A percentile compares a stretch with the other conserved stretches of the same genome.
Evolutionary conservation across 2,888 invertebrate species (phyloP).

Genomic region (Agonopterix alstromeriana): DNA sequence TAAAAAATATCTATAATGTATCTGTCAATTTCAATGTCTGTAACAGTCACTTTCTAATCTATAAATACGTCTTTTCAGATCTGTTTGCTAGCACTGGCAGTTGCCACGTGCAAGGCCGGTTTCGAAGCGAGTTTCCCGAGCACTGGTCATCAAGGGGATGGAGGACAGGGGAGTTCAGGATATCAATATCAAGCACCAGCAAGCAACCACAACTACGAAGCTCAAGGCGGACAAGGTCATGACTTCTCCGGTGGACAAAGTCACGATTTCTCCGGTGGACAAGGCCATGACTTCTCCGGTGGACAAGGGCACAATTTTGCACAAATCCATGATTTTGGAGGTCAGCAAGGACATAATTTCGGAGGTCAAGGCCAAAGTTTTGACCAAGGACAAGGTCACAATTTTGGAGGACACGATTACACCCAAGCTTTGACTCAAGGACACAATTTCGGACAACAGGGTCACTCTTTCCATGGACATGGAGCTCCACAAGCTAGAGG

Average conservation of each 20-base stretch:
- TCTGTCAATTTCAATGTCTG: too few relatives aligned
- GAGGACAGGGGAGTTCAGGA: conserved; percentile 14
- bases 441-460: conserved; percentile 20
- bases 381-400: conserved; percentile 18
- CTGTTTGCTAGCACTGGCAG: conserved; percentile 58
- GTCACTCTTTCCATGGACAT: conserved; percentile 15
- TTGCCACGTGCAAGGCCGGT: conserved; percentile 62
- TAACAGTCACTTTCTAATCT: too few relatives aligned
- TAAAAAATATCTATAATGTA: too few relatives aligned
- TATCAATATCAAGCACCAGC: conserved; percentile 17
- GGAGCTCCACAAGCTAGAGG: conserved; percentile 14
- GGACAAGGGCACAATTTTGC: conserved; percentile 14
- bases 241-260: conserved; percentile 13
- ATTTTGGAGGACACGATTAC: conserved; percentile 20
- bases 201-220: conserved; percentile 8
- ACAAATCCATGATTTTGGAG: conserved; percentile 17
- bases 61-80: conserved; percentile 39
- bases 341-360: conserved; percentile 18
- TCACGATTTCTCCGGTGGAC: conserved; percentile 16
- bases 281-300: conserved; percentile 23
- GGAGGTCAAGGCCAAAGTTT: conserved; percentile 15
- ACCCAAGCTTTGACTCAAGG: conserved; percentile 20
- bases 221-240: conserved; percentile 15
- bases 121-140: conserved; percentile 35
- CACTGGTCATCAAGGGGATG: conserved; percentile 33